Evolutionary conservation across 1,140 invertebrate species (phyloP).

Genomic region (Drosophila subpulchrella): DNA sequence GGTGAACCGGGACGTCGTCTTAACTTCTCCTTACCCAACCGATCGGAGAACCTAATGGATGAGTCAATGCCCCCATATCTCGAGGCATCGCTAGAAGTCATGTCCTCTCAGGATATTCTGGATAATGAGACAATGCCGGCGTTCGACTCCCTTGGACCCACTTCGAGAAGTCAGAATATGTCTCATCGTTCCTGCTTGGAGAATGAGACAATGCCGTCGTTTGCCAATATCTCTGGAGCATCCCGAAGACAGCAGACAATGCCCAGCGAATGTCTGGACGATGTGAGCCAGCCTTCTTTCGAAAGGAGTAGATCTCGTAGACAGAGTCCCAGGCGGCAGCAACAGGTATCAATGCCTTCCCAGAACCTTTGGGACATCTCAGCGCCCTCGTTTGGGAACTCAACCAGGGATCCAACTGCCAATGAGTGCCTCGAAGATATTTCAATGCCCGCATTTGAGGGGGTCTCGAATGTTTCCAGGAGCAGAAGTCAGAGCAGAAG

Average conservation of each 20-base stretch:
- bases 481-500: neutral
- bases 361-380: slow-evolving; percentile 16
- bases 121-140: slow-evolving; percentile 1
- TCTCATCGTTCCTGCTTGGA: slow-evolving; percentile 1
- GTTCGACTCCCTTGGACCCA: neutral
- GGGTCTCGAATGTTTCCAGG: neutral
- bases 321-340: neutral
- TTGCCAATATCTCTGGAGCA: neutral
- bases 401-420: neutral
- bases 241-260: slow-evolving; percentile 1
- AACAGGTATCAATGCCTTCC: neutral
- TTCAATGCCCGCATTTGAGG: slow-evolving; percentile 21
- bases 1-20: slow-evolving; percentile 15
- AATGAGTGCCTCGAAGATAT: slow-evolving; percentile 32
- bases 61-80: slow-evolving; percentile 14
- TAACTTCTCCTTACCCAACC: slow-evolving; percentile 15
- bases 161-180: neutral
- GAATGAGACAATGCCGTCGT: slow-evolving; percentile 2
- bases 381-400: slow-evolving; percentile 17
- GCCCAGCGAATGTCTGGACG: neutral
- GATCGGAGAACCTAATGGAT: slow-evolving; percentile 42
- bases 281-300: slow-evolving; percentile 8
- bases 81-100: neutral
- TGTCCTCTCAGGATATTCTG: neutral
- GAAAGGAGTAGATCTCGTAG: neutral